Percentiles rank a stretch among this genome's conserved stretches.
These are phyloP conservation scores for Micronycteris hirsuta DNA, from an alignment of 2,113 vertebrate species.

Conservation along the genomic window DNA sequence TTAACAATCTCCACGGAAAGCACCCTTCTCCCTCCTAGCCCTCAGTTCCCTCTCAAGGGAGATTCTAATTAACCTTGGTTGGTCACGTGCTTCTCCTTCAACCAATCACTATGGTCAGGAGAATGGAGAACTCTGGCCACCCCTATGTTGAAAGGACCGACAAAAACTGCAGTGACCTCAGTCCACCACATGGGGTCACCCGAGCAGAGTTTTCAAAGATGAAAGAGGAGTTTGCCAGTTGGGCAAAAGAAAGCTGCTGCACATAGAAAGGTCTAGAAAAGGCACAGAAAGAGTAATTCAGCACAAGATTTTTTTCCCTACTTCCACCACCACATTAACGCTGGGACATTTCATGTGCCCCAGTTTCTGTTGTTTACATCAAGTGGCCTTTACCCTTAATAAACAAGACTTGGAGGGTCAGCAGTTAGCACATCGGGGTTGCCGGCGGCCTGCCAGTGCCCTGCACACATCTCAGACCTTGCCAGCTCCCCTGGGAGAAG, in stretches of 20 bases:
- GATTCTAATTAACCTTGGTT: not conserved
- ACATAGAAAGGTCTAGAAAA: not conserved
- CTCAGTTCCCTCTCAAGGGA: not conserved
- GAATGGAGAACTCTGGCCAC: no score
- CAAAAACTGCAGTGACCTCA: not conserved
- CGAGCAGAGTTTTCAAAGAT: not conserved
- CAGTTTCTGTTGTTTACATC: not conserved
- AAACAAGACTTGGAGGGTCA: not conserved
- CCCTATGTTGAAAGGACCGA: not conserved
- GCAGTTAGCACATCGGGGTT: not conserved
- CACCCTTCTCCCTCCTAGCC: not conserved
- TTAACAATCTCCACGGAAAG: not conserved
- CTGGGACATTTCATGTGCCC: not conserved
- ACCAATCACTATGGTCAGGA: not conserved
- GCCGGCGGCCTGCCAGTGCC: fast-evolving
- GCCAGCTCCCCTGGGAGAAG: not conserved
- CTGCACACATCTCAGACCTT: not conserved
- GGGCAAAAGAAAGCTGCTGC: not conserved
- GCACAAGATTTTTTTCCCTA: not conserved
- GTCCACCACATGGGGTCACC: not conserved
- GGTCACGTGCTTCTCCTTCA: not conserved
- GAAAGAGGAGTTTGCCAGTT: not conserved
- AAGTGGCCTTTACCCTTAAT: not conserved
- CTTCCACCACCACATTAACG: not conserved
- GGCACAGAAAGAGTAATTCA: not conserved